phyloP scores from a whole-genome alignment of 1,140 invertebrate genomes.

The Dendrolimus punctatus region DNA sequence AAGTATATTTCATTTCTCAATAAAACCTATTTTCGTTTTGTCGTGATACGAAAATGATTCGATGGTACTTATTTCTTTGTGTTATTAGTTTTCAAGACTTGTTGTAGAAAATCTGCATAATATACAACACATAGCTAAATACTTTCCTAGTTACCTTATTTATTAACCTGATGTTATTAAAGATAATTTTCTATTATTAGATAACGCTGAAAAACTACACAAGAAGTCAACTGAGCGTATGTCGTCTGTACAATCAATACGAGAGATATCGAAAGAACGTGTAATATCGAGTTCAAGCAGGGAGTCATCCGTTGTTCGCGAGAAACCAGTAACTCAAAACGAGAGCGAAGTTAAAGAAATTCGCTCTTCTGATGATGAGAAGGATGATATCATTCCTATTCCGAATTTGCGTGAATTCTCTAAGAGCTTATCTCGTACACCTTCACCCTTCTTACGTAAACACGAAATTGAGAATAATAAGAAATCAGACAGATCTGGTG shows the following conservation, averaged over 20 bases:
- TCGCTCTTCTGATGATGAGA: constrained; percentile 63
- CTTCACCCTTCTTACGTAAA: constrained; percentile 85
- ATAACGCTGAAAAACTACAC: constrained; percentile 43
- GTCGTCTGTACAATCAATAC: constrained; percentile 17
- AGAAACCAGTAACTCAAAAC: constrained; percentile 35
- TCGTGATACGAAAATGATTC: too few species aligned
- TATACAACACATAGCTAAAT: too few species aligned
- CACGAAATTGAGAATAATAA: constrained; percentile 77
- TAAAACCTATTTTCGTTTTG: too few species aligned
- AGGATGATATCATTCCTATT: constrained; percentile 53
- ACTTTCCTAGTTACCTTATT: too few species aligned
- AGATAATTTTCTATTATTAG: constrained; percentile 23
- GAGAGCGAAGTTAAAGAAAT: constrained; percentile 35
- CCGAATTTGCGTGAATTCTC: constrained; percentile 70
- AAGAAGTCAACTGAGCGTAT: constrained; percentile 47
- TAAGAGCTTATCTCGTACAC: constrained; percentile 82
- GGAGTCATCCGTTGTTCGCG: constrained; percentile 58
- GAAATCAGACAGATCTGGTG: constrained; percentile 56
- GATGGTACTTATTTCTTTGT: too few species aligned
- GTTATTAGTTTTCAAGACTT: too few species aligned
- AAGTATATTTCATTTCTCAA: too few species aligned
- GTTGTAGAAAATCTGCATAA: too few species aligned
- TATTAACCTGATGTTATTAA: not conserved
- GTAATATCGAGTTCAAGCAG: constrained; percentile 61
- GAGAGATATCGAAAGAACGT: constrained; percentile 54